Percentiles rank a stretch among this genome's conserved stretches.
These are phyloP conservation scores for Drosophila rhopaloa DNA, from an alignment of 1,140 invertebrate species.

Conservation along the genomic window DNA sequence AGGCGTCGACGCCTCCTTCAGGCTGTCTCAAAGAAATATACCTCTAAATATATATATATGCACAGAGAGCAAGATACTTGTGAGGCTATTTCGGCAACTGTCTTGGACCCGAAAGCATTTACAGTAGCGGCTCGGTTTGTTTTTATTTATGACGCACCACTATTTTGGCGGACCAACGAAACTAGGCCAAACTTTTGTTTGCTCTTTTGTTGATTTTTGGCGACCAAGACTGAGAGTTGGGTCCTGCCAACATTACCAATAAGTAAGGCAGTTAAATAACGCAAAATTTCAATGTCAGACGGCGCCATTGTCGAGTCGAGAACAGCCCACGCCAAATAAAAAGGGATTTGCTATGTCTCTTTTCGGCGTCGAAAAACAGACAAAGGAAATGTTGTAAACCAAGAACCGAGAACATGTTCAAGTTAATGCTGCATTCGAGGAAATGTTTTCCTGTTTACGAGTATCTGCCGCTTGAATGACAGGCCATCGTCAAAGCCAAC, in stretches of 20 bases:
- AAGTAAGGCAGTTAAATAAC: conserved; percentile 59
- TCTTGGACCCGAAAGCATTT: conserved; percentile 38
- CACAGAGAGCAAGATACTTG: conserved; percentile 34
- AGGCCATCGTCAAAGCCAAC: conserved; percentile 63
- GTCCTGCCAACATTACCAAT: conserved; percentile 28
- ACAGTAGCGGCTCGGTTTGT: conserved; percentile 37
- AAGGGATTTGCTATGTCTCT: conserved; percentile 22
- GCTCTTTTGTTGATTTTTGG: conserved; percentile 54
- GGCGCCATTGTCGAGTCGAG: conserved; percentile 48
- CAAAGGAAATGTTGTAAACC: conserved; percentile 47
- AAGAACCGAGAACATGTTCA: conserved; percentile 49
- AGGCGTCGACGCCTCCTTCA: conserved; percentile 36
- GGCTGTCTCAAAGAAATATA: conserved; percentile 28
- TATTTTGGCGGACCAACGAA: conserved; percentile 48
- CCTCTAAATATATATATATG: conserved; percentile 10
- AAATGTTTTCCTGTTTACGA: conserved; percentile 69
- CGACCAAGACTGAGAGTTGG: conserved; percentile 4
- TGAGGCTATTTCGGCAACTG: conserved; percentile 59
- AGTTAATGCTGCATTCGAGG: conserved; percentile 44
- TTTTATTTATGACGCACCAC: conserved; percentile 47
- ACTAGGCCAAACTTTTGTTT: conserved; percentile 68
- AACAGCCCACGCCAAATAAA: conserved; percentile 37
- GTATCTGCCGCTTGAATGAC: conserved; percentile 52
- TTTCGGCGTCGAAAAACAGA: conserved; percentile 20
- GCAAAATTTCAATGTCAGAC: conserved; percentile 67